These are phyloP conservation scores for Parapristionchus giblindavisi DNA, from an alignment of 2,888 invertebrate genomes.

Conservation along the genomic window DNA sequence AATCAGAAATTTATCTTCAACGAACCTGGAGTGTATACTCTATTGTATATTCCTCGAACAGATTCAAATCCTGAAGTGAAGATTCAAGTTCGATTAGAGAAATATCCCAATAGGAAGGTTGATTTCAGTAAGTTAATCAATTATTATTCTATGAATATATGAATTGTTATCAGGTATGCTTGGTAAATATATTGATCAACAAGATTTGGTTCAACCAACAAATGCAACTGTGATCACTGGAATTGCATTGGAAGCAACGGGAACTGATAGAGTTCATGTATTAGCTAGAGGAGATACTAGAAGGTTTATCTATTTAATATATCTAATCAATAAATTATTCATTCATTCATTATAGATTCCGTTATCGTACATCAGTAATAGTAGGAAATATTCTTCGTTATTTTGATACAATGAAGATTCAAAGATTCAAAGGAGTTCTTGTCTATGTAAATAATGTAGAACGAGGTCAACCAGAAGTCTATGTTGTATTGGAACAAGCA, in stretches of 20 bases:
- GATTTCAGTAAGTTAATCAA: slow-evolving; percentile 61
- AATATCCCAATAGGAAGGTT: slow-evolving; percentile 66
- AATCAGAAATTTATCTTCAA: slow-evolving; percentile 90
- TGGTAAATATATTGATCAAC: slow-evolving; percentile 63
- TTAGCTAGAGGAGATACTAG: slow-evolving; percentile 58
- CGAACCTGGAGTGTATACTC: slow-evolving; percentile 89
- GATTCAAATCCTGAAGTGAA: slow-evolving; percentile 62
- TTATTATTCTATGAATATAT: neutral
- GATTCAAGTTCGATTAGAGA: slow-evolving; percentile 66
- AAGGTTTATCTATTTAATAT: slow-evolving; percentile 45
- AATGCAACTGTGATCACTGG: slow-evolving; percentile 68
- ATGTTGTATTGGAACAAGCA: slow-evolving; percentile 67
- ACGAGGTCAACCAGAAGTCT: slow-evolving; percentile 67
- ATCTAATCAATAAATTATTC: neutral
- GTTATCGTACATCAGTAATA: slow-evolving; percentile 64
- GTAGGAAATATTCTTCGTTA: slow-evolving; percentile 67
- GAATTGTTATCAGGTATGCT: slow-evolving; percentile 57
- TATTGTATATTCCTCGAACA: slow-evolving; percentile 74
- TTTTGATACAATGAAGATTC: slow-evolving; percentile 67
- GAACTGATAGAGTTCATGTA: slow-evolving; percentile 62
- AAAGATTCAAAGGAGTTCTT: slow-evolving; percentile 65
- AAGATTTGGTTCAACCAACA: slow-evolving; percentile 67
- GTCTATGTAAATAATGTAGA: slow-evolving; percentile 69
- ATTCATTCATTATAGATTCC: slow-evolving; percentile 42
- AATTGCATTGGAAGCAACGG: slow-evolving; percentile 65